phyloP scores from a whole-genome alignment of 2,113 vertebrate genomes.

The Rana temporaria region DNA sequence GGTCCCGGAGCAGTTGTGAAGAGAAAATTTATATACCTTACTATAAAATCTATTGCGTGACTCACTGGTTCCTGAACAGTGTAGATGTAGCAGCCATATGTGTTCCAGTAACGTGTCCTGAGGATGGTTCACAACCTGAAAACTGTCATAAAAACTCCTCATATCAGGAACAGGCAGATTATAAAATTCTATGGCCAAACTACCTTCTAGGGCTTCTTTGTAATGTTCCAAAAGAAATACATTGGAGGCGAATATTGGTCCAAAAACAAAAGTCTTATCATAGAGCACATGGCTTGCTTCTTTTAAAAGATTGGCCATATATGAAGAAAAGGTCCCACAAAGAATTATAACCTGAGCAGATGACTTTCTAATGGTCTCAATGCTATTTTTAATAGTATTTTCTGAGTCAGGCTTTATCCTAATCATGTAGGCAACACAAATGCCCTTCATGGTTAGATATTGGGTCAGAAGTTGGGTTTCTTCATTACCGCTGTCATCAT shows the following conservation, averaged over 20 bases:
- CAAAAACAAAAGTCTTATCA: slow-evolving; percentile 14
- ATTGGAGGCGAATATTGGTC: neutral
- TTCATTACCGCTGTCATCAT: slow-evolving; percentile 11
- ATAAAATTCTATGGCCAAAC: neutral
- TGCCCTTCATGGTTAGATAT: slow-evolving; percentile 2
- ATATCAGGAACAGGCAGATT: neutral
- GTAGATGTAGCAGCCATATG: neutral
- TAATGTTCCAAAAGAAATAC: neutral
- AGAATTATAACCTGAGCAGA: neutral
- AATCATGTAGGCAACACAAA: slow-evolving; percentile 17
- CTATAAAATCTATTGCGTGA: neutral
- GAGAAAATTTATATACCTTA: neutral
- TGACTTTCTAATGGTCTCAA: neutral
- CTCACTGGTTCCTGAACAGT: neutral
- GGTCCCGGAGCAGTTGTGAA: neutral
- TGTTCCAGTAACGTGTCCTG: neutral
- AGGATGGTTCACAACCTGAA: too few relatives aligned
- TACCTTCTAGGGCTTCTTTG: neutral
- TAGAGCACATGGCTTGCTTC: neutral
- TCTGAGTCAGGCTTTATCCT: neutral
- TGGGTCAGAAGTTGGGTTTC: neutral
- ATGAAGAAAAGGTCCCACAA: neutral
- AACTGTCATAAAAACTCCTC: neutral
- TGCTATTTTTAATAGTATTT: too few relatives aligned
- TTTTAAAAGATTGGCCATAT: neutral